Evolutionary conservation across 2,888 invertebrate species (phyloP).

Genomic region (Emmelina monodactyla): DNA sequence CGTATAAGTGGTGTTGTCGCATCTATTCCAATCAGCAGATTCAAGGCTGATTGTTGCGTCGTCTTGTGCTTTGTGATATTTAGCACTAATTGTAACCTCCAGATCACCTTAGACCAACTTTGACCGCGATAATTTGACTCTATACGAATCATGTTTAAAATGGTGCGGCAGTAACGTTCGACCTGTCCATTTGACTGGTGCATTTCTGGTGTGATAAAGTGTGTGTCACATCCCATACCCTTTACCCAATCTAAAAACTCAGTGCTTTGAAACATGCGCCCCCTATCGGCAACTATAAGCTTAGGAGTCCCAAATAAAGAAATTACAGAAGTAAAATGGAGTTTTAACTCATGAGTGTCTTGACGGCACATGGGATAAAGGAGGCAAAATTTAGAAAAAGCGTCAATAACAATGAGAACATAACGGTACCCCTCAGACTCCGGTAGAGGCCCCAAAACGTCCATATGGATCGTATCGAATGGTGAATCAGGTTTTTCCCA

Average conservation of each 20-base stretch:
- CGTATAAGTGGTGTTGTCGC: too few relatives aligned
- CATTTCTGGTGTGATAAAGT: conserved; percentile 20
- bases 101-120: neutral
- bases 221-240: conserved; percentile 12
- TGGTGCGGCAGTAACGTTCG: conserved; percentile 11
- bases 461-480: conserved; percentile 15
- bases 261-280: conserved; percentile 17
- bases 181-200: conserved; percentile 14
- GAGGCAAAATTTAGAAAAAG: conserved; percentile 18
- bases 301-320: conserved; percentile 17
- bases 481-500: conserved; percentile 16
- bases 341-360: conserved; percentile 16
- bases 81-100: too few relatives aligned
- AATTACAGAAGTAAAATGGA: conserved; percentile 6
- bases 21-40: too few relatives aligned
- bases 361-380: conserved; percentile 16
- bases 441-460: conserved; percentile 12
- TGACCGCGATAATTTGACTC: conserved; percentile 7
- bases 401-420: conserved; percentile 16
- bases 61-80: too few relatives aligned
- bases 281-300: conserved; percentile 16
- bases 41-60: too few relatives aligned
- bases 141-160: conserved; percentile 13
- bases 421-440: conserved; percentile 13
- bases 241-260: conserved; percentile 11